Base-by-base conservation (phyloP, 2,797 vertebrate genomes). In the Sciurus vulgaris region DNA sequence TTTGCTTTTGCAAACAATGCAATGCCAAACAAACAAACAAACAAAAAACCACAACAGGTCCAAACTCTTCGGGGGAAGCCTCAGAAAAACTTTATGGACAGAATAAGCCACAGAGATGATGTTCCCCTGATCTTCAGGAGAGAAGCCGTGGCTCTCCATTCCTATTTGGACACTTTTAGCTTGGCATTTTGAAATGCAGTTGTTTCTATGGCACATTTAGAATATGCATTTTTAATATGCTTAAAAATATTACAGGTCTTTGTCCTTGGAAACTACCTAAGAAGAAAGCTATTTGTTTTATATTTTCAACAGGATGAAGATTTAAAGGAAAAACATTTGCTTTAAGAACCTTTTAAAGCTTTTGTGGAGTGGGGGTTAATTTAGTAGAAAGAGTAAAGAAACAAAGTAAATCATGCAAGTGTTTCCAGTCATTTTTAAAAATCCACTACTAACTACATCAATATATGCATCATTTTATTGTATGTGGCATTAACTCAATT, bases 321-420 rank as follows among this genome's bases (percentile, higher is more conserved):
- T 70, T 86, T 47, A 81, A 54, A 86, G 54, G 41, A 26, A 79
- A 91, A 94, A 92, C 13, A 11, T 85, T 74, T 59, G 54, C 38
- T 67, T 49, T 67, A 70, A 61, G 17, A 61, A 38, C 1, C 10
- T 49, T 88, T 73, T 54, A 54, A 51, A 93, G 3, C 28, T 77
- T 70, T 56, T 44, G 56, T 30, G 26, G 79, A 12, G 56, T n/a
- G 35, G 1, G 12, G 9, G 17, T 85, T 92, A 84, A 38, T 72
- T 73, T 67, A 92, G 59, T 5, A 87, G 51, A 95, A 78, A 54
- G 3, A 15, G 30, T 20, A 84, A 93, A 79, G 26, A 89, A 70
- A 49, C 12, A 69, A 78, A 84, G 7, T 7, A 81, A 72, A 69
- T 13, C 17, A 65, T 83, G 28, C 10, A 81, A 74, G 79, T 47